Conservation (phyloP, 2,797 vertebrate genomes). For the Acridotheres tristis region DNA sequence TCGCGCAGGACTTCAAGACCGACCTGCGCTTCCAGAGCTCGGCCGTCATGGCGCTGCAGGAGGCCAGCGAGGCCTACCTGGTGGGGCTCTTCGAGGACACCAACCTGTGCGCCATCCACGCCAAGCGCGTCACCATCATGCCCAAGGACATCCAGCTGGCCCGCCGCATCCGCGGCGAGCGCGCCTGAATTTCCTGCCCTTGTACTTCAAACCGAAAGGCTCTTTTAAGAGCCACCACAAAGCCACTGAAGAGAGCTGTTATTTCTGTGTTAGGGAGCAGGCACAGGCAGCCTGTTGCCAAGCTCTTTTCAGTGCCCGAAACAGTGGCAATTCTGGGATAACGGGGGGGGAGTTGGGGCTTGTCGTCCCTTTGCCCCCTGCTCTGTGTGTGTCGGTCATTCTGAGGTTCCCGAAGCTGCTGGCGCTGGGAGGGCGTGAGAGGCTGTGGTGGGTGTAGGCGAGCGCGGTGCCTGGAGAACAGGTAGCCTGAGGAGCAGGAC, state of each 20-base stretch:
- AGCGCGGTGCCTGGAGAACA: not conserved
- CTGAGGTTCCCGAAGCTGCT: rapidly evolving
- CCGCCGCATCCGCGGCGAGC: too few species aligned
- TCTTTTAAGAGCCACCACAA: too few species aligned
- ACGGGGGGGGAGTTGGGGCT: too few species aligned
- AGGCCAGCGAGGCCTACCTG: not conserved
- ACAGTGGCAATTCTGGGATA: rapidly evolving
- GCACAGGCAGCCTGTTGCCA: too few species aligned
- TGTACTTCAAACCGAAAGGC: too few species aligned
- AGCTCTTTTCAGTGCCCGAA: too few species aligned
- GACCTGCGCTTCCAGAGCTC: constrained; percentile 81
- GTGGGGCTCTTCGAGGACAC: too few species aligned
- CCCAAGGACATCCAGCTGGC: constrained; percentile 94
- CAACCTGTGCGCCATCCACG: too few species aligned
- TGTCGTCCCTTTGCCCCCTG: too few species aligned
- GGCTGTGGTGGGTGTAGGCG: not conserved
- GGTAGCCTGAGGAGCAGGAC: not conserved
- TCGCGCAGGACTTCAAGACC: constrained; percentile 81
- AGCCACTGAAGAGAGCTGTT: too few species aligned
- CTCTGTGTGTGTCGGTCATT: rapidly evolving
- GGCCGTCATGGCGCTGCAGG: constrained; percentile 12
- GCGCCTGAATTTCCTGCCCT: too few species aligned
- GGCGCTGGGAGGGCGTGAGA: not conserved
- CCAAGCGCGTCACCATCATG: constrained; percentile 88
- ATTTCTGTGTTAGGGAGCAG: too few species aligned